Evolutionary conservation across 2,888 invertebrate genomes (phyloP).

Genomic region (Eulithis testata): DNA sequence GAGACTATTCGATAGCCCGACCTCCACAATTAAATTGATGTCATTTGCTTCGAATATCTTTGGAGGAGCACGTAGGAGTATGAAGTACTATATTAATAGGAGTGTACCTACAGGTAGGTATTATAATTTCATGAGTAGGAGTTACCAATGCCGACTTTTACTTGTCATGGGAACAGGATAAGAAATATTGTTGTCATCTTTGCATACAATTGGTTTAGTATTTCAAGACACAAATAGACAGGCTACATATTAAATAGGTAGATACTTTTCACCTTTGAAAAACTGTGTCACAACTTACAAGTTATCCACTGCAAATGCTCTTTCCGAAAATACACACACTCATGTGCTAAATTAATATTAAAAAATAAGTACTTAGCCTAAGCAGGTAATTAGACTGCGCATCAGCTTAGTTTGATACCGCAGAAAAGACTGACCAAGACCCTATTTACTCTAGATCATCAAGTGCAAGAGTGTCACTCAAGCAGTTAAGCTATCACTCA

Average conservation of each 20-base stretch:
- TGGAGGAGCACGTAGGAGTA: background rate
- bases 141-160: slow-evolving; percentile 14
- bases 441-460: slow-evolving; percentile 2
- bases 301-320: too few relatives aligned
- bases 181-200: slow-evolving; percentile 13
- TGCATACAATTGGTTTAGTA: slow-evolving; percentile 16
- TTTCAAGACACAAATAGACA: background rate
- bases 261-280: too few relatives aligned
- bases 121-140: too few relatives aligned
- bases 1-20: background rate
- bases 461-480: slow-evolving; percentile 16
- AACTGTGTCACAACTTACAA: too few relatives aligned
- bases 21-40: slow-evolving; percentile 13
- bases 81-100: too few relatives aligned
- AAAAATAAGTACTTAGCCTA: too few relatives aligned
- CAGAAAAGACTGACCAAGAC: background rate
- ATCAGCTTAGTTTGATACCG: too few relatives aligned
- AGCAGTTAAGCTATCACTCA: slow-evolving; percentile 27
- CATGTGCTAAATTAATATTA: too few relatives aligned
- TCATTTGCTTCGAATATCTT: slow-evolving; percentile 12
- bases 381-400: too few relatives aligned
- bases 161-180: slow-evolving; percentile 20
- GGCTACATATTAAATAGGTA: too few relatives aligned
- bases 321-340: too few relatives aligned
- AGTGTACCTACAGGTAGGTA: too few relatives aligned